These are phyloP conservation scores for Cryptotis parvus DNA, from an alignment of 2,113 vertebrate genomes.

Conservation along the genomic window DNA sequence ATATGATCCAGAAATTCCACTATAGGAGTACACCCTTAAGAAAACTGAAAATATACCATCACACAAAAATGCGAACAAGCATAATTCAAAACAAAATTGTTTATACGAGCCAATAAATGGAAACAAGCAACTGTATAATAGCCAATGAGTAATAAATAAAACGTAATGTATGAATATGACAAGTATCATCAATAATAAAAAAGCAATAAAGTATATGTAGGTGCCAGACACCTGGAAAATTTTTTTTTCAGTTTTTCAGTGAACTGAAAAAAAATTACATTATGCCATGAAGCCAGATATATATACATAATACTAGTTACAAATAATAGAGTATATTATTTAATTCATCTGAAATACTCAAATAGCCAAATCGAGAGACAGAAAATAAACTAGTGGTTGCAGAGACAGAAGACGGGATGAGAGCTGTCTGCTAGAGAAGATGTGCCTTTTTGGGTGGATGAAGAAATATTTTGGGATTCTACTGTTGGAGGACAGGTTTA, in stretches of 20 bases:
- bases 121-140: not conserved
- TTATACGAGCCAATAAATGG: not conserved
- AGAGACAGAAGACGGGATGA: not conserved
- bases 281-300: not conserved
- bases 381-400: not conserved
- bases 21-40: not conserved
- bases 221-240: not conserved
- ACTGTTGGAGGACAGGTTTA: no score
- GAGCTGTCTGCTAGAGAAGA: not conserved
- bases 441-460: not conserved
- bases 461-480: not conserved
- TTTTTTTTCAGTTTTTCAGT: no score
- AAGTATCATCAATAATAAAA: not conserved
- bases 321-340: not conserved
- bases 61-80: not conserved
- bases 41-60: not conserved
- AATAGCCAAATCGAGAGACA: not conserved
- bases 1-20: not conserved
- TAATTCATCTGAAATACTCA: not conserved
- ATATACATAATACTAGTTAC: not conserved
- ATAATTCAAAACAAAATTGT: not conserved
- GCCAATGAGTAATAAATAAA: not conserved
- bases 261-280: not conserved
- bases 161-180: not conserved
- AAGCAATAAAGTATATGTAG: not conserved